phyloP scores from a whole-genome alignment of 2,888 invertebrate species.

The Anthoptus insignis region DNA sequence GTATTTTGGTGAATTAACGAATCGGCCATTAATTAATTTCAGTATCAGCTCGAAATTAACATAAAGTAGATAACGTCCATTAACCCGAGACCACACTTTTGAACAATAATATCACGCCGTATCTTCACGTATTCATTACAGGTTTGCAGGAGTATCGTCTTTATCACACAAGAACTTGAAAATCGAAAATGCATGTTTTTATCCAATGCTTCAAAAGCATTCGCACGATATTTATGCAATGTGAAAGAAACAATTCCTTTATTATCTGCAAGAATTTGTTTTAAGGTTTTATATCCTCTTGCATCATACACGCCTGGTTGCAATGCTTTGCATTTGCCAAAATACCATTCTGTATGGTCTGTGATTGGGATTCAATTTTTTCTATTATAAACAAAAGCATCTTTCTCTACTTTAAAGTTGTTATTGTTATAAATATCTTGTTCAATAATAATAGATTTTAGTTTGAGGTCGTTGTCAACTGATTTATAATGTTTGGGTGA shows the following conservation, averaged over 20 bases:
- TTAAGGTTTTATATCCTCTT: slow-evolving; percentile 54
- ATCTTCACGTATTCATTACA: slow-evolving; percentile 76
- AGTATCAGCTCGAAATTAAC: slow-evolving; percentile 80
- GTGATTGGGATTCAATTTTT: slow-evolving; percentile 54
- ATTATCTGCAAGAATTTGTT: slow-evolving; percentile 63
- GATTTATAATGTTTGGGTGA: slow-evolving; percentile 24
- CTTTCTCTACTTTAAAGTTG: slow-evolving; percentile 12
- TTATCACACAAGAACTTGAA: slow-evolving; percentile 53
- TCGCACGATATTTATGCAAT: slow-evolving; percentile 72
- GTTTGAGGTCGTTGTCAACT: slow-evolving; percentile 9
- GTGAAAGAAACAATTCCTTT: slow-evolving; percentile 53
- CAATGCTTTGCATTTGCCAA: slow-evolving; percentile 84
- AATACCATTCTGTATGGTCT: slow-evolving; percentile 62
- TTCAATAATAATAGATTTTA: not conserved
- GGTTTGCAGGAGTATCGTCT: slow-evolving; percentile 72
- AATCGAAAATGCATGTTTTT: slow-evolving; percentile 52
- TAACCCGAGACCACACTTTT: slow-evolving; percentile 85
- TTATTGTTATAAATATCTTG: slow-evolving; percentile 3
- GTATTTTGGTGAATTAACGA: slow-evolving; percentile 78
- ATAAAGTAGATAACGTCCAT: slow-evolving; percentile 78
- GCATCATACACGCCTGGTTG: slow-evolving; percentile 81
- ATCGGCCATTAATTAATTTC: slow-evolving; percentile 70
- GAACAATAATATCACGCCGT: slow-evolving; percentile 61
- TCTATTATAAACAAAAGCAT: slow-evolving; percentile 42
- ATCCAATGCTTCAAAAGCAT: slow-evolving; percentile 57